Evolutionary conservation across 2,113 vertebrate genomes (phyloP).

Genomic region (Aepyceros melampus): DNA sequence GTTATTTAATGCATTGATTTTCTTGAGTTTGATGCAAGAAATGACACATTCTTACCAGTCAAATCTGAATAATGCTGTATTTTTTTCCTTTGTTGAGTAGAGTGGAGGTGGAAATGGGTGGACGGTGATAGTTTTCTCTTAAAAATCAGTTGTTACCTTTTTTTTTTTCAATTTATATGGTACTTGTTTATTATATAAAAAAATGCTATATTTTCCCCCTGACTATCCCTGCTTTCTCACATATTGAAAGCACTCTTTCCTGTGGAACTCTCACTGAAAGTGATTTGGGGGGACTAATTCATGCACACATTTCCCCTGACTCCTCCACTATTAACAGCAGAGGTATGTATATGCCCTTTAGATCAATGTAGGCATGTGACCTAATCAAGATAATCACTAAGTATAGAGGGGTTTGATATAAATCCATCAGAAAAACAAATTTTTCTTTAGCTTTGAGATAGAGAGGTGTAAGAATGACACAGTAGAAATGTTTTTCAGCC

Average conservation of each 20-base stretch:
- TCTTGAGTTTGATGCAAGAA: neutral
- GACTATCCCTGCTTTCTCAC: neutral
- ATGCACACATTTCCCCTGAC: neutral
- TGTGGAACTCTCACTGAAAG: neutral
- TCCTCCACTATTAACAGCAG: neutral
- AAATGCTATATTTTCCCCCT: neutral
- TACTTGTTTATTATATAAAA: neutral
- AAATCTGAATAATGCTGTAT: neutral
- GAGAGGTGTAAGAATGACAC: neutral
- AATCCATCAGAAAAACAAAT: neutral
- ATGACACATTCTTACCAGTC: neutral
- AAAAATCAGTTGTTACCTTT: neutral
- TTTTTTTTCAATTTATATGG: neutral
- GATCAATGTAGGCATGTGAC: neutral
- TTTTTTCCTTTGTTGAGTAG: neutral
- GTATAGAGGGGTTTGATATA: too few species aligned
- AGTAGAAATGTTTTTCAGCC: neutral
- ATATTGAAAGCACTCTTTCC: neutral
- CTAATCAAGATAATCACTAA: neutral
- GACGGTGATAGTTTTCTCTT: neutral
- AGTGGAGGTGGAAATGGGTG: neutral
- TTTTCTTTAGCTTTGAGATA: neutral
- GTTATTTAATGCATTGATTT: neutral
- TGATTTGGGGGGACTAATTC: neutral
- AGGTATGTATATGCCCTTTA: neutral